Evolutionary conservation across 2,888 invertebrate genomes (phyloP), one percentile per base, ranked within the genome.

Genomic region (Podabrus alpinus): DNA sequence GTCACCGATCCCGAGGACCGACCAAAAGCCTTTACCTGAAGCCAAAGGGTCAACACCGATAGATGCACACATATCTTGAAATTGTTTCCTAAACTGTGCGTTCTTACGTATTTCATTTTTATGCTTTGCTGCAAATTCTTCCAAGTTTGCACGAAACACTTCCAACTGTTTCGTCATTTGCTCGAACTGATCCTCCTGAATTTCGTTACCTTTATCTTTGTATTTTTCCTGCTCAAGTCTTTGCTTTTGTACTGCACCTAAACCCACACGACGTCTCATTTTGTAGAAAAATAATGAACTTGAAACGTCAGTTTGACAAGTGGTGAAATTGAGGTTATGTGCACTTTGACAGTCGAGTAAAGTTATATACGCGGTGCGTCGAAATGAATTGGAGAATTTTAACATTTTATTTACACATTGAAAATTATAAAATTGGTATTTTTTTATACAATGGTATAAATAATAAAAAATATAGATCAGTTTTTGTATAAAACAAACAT

Each of bases 1-100:
- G 86, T 99, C 99, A 29, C 99, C 99, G 83, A 99, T 97, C n/a
- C 99, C 93, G 79, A 99, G 89, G 77, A 99, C 96, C 1, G 97
- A 97, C 99, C 99, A 99, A 88, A 99, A 99, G 0, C 99, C 96
- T 89, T 97, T 97, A 70, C 94, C 95, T 1, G 97, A 97, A 0
- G 99, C 97, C 69, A 99, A 87, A 0, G 99, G 99, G 87, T 99
- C 99, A 0, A 99, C 99, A 0, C 98, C 99, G 77, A 99, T 98
- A 1, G 97, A 95, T 0, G 99, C 96, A 88, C 99, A 99, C 99
- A 99, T 99, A 87, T 98, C 97, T 84, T 98, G 98, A 86, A 99
- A 99, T 87, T 99, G 98, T 71, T 94, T 90, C 45, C 99, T 92
- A 85, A 99, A 99, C 82, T 95, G 94, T 0, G 98, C 92, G 86